These are phyloP conservation scores for Coremacera marginata DNA, from an alignment of 2,888 invertebrate species.

Conservation along the genomic window DNA sequence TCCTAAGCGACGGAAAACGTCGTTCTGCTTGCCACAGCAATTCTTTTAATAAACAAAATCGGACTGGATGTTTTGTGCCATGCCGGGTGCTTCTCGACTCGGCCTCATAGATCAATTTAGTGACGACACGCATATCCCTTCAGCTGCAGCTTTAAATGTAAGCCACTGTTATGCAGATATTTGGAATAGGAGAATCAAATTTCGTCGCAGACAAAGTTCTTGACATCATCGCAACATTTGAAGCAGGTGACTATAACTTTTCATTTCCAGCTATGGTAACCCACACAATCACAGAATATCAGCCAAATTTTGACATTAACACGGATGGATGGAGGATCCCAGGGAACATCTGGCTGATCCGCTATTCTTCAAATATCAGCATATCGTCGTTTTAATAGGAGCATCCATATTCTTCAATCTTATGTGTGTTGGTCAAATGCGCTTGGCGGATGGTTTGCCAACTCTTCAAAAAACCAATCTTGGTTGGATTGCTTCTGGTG, in stretches of 20 bases:
- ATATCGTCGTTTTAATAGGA: constrained; percentile 45
- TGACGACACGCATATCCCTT: neutral
- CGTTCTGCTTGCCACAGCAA: neutral
- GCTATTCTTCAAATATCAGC: constrained; percentile 40
- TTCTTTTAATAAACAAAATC: neutral
- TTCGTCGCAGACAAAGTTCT: neutral
- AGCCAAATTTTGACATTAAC: constrained; percentile 40
- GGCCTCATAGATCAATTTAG: neutral
- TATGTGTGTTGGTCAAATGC: constrained; percentile 46
- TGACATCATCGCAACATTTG: neutral
- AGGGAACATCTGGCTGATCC: constrained; percentile 46
- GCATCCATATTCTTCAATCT: constrained; percentile 46
- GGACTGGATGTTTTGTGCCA: neutral
- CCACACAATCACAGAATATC: constrained; percentile 46
- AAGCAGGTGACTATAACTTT: neutral
- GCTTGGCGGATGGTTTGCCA: constrained; percentile 39
- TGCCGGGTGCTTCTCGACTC: neutral
- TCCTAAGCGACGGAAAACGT: neutral
- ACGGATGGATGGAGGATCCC: constrained; percentile 40
- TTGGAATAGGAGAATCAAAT: neutral
- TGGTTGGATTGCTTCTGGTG: constrained; percentile 46
- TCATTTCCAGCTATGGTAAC: constrained; percentile 42
- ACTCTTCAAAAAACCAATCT: constrained; percentile 40
- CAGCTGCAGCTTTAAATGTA: neutral
- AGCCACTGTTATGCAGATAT: neutral